phyloP scores from a whole-genome alignment of 2,113 vertebrate species.

The Ciconia maguari region DNA sequence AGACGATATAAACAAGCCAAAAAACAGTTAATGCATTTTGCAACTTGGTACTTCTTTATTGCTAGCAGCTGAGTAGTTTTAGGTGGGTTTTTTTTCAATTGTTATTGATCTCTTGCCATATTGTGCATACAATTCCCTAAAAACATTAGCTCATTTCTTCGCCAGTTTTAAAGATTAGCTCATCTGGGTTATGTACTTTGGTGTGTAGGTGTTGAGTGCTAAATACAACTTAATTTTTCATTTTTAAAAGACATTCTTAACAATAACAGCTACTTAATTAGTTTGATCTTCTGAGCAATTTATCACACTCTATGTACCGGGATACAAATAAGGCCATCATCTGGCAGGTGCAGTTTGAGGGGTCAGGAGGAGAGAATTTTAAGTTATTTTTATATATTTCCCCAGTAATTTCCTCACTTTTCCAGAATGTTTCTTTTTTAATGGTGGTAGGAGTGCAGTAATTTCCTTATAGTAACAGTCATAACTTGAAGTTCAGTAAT shows the following conservation, averaged over 20 bases:
- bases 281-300: constrained; percentile 15
- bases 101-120: constrained; percentile 67
- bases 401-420: background rate
- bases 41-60: constrained; percentile 52
- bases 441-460: background rate
- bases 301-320: background rate
- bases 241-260: constrained; percentile 43
- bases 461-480: background rate
- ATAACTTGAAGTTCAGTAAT: background rate
- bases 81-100: background rate
- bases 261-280: constrained; percentile 48
- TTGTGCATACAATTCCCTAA: constrained; percentile 62
- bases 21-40: constrained; percentile 55
- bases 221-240: constrained; percentile 61
- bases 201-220: constrained; percentile 69
- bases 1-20: background rate
- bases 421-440: background rate
- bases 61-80: constrained; percentile 49
- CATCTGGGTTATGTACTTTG: constrained; percentile 63
- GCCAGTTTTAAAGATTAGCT: constrained; percentile 64
- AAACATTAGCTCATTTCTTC: constrained; percentile 71
- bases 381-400: background rate
- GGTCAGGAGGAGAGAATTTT: background rate
- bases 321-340: background rate
- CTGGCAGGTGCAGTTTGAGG: background rate